These are phyloP conservation scores for Drosophila athabasca DNA, from an alignment of 1,140 invertebrate genomes.

Conservation along the genomic window DNA sequence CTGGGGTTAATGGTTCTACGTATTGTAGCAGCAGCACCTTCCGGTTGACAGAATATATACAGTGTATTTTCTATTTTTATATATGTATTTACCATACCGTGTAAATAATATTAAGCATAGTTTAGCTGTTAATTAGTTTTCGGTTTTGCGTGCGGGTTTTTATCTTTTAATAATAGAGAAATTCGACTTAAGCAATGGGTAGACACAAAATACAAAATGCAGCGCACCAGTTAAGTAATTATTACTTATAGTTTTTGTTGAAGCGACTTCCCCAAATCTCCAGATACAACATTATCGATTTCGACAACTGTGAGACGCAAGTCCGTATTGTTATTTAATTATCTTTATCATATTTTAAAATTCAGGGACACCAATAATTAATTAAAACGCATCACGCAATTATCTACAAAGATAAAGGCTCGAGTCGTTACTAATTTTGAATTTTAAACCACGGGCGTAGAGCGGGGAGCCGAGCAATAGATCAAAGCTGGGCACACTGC, in stretches of 20 bases:
- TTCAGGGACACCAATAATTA: slow-evolving; percentile 45
- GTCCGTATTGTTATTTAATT: slow-evolving; percentile 10
- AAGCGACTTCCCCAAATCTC: neutral
- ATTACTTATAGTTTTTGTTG: slow-evolving; percentile 17
- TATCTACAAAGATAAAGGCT: neutral
- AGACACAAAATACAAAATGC: slow-evolving; percentile 2
- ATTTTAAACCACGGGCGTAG: no score
- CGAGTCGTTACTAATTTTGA: no score
- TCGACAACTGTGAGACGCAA: neutral
- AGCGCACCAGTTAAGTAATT: slow-evolving; percentile 23
- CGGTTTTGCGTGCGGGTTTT: slow-evolving; percentile 52
- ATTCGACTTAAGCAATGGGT: slow-evolving; percentile 18
- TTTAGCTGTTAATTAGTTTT: slow-evolving; percentile 71
- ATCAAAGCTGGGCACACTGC: no score
- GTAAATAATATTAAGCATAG: slow-evolving; percentile 62
- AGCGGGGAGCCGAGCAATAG: no score
- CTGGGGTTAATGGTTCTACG: slow-evolving; percentile 16
- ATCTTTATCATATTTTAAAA: slow-evolving; percentile 16
- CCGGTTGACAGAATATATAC: slow-evolving; percentile 42
- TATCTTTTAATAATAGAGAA: slow-evolving; percentile 31
- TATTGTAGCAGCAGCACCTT: slow-evolving; percentile 10
- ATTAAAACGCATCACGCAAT: slow-evolving; percentile 22
- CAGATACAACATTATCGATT: neutral
- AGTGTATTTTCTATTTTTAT: slow-evolving; percentile 73
- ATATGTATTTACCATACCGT: slow-evolving; percentile 27